phyloP scores from a whole-genome alignment of 2,888 invertebrate genomes.

The Mimas tiliae region DNA sequence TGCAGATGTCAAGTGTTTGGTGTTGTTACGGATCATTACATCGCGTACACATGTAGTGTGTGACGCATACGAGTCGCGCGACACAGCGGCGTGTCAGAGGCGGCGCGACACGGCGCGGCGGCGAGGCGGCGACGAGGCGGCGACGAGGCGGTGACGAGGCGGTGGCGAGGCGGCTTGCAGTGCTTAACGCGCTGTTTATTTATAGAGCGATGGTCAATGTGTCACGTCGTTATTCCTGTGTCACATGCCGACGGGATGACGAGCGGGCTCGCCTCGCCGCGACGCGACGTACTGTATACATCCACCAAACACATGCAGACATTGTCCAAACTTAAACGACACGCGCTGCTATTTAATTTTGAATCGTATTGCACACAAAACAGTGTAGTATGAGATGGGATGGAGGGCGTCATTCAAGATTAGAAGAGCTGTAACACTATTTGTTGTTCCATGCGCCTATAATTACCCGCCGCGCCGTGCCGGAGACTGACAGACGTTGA shows the following conservation, averaged over 20 bases:
- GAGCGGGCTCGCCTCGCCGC: slow-evolving; percentile 1
- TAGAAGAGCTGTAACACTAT: neutral
- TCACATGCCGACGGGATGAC: slow-evolving; percentile 19
- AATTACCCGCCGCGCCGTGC: neutral
- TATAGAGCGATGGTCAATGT: slow-evolving; percentile 25
- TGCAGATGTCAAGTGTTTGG: slow-evolving; percentile 5
- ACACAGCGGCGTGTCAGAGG: neutral
- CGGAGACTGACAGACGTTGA: neutral
- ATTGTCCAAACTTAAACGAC: neutral
- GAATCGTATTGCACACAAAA: neutral
- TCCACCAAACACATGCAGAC: neutral
- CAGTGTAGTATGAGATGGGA: neutral
- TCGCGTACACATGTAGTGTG: slow-evolving; percentile 3
- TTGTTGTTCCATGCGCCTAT: slow-evolving; percentile 6
- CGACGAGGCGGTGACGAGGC: neutral
- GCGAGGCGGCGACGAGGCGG: neutral
- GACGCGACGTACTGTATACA: neutral
- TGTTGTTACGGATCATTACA: neutral
- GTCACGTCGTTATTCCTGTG: slow-evolving; percentile 21
- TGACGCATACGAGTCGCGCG: neutral
- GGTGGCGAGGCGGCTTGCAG: slow-evolving; percentile 6
- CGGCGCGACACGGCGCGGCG: neutral
- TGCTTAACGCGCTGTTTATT: slow-evolving; percentile 21
- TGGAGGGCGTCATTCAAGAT: neutral
- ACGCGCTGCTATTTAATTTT: neutral